phyloP scores from a whole-genome alignment of 92 coral and sea anemone genomes.

The Pocillopora meandrina region DNA sequence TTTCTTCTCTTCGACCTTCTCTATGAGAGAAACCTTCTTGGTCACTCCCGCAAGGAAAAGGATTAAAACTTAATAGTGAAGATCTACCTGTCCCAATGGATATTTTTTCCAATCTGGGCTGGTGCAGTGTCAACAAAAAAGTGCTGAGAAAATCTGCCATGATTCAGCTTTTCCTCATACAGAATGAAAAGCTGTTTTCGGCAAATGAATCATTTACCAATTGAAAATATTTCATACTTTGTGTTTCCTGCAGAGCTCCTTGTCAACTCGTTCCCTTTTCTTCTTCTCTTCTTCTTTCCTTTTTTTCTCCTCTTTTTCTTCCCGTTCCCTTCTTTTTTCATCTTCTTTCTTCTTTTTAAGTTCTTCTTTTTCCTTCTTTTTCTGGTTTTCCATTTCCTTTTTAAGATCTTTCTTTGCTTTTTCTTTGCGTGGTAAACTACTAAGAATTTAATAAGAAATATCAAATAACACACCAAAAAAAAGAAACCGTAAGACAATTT shows the following conservation, averaged over 20 bases:
- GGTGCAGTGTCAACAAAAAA: too few species aligned
- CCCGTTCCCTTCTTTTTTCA: slow-evolving; percentile 58
- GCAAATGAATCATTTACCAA: background rate
- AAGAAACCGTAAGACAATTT: too few species aligned
- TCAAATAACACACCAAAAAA: background rate
- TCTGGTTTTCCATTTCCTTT: slow-evolving; percentile 64
- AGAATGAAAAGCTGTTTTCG: background rate
- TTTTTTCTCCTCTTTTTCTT: slow-evolving; percentile 64
- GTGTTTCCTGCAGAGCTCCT: slow-evolving; percentile 59
- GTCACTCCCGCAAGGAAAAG: too few species aligned
- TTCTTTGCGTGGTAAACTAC: slow-evolving; percentile 10
- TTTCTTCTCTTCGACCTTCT: too few species aligned
- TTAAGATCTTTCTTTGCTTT: slow-evolving; percentile 23
- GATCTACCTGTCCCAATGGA: too few species aligned
- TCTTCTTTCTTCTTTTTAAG: slow-evolving; percentile 70
- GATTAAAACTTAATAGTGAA: too few species aligned
- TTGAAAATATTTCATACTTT: slow-evolving; percentile 10
- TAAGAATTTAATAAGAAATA: background rate
- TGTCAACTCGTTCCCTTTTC: slow-evolving; percentile 67
- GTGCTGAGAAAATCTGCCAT: too few species aligned
- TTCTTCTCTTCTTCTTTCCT: slow-evolving; percentile 64
- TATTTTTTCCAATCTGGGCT: too few species aligned
- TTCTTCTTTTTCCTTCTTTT: slow-evolving; percentile 69
- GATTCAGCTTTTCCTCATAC: too few species aligned
- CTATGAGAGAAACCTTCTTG: too few species aligned